These are phyloP conservation scores for Phaonia tiefii DNA, from an alignment of 2,888 invertebrate species.

Conservation along the genomic window DNA sequence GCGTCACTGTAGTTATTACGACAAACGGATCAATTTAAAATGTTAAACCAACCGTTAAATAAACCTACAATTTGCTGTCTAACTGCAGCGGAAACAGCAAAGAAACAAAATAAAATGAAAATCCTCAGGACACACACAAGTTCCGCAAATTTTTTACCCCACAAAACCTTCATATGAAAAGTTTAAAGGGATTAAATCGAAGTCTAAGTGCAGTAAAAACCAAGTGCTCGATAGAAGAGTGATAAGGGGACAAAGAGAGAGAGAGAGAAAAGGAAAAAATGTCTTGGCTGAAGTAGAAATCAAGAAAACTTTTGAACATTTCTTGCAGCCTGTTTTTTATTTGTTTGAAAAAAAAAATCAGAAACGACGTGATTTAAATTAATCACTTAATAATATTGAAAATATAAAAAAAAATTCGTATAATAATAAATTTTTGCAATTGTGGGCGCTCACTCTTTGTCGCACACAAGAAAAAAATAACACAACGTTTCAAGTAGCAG, in stretches of 20 bases:
- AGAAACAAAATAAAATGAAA: constrained; percentile 25
- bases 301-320: constrained; percentile 23
- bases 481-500: too few species aligned
- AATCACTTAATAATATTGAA: constrained; percentile 22
- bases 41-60: constrained; percentile 56
- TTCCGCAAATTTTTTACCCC: neutral
- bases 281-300: neutral
- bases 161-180: neutral
- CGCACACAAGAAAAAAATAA: neutral
- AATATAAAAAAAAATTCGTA: too few species aligned
- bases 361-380: constrained; percentile 33
- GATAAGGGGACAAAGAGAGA: neutral
- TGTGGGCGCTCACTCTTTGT: neutral
- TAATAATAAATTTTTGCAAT: too few species aligned
- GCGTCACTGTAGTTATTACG: too few species aligned
- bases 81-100: constrained; percentile 11
- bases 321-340: neutral
- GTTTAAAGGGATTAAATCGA: neutral
- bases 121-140: neutral
- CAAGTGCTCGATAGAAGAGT: neutral
- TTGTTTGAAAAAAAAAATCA: too few species aligned
- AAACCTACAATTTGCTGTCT: constrained; percentile 38
- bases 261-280: neutral
- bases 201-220: neutral
- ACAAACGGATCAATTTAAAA: constrained; percentile 42